Percentiles rank a stretch among this genome's conserved stretches.
Conservation (phyloP, 2,113 vertebrate genomes). For the Cyrtonyx montezumae region DNA sequence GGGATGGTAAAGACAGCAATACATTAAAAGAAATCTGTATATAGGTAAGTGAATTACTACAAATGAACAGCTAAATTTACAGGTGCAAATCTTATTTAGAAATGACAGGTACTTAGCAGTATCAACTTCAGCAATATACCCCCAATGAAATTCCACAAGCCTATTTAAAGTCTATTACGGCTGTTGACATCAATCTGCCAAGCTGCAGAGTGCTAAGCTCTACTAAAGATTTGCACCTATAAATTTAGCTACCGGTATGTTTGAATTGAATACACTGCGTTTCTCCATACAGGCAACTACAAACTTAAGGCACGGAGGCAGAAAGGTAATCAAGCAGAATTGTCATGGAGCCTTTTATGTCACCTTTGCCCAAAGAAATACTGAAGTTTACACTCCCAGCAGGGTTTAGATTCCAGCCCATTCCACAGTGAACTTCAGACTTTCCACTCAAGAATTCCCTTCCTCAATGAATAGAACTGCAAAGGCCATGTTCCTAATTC, state of each 20-base stretch:
- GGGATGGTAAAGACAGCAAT: not conserved
- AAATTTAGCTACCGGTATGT: slow-evolving; percentile 54
- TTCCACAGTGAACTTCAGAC: not conserved
- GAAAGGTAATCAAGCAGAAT: not conserved
- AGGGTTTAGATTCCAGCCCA: not conserved
- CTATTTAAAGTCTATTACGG: slow-evolving; percentile 70
- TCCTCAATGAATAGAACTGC: not conserved
- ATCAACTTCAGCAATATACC: slow-evolving; percentile 68
- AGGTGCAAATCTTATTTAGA: slow-evolving; percentile 64
- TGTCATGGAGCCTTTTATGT: rapidly evolving
- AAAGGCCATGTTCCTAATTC: not conserved
- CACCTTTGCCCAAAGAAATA: not conserved
- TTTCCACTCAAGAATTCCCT: not conserved
- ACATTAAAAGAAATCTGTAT: not conserved
- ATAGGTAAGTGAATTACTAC: slow-evolving; percentile 26
- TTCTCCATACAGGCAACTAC: not conserved
- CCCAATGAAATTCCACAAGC: slow-evolving; percentile 69
- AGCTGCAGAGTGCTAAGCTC: slow-evolving; percentile 46
- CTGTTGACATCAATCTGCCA: slow-evolving; percentile 70
- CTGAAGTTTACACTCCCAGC: not conserved
- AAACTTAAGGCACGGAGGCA: not conserved
- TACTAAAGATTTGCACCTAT: slow-evolving; percentile 66
- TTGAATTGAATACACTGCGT: slow-evolving; percentile 32
- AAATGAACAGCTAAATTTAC: slow-evolving; percentile 46
- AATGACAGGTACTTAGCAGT: slow-evolving; percentile 61